Conservation (phyloP, 2,797 vertebrate species). For the Pterois miles region DNA sequence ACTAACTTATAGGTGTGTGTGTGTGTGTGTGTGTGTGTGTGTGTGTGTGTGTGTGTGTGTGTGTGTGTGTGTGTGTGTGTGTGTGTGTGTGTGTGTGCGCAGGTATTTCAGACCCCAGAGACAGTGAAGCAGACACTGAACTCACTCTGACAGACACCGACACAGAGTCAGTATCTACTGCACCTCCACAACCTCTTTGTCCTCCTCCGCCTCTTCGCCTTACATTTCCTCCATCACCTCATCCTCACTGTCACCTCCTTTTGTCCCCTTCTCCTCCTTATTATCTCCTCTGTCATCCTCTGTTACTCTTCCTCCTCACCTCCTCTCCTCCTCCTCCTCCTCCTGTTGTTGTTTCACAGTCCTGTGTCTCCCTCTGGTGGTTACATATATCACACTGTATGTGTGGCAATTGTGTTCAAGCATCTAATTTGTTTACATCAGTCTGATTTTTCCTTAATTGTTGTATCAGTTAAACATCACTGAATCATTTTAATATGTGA, state of each 20-base stretch:
- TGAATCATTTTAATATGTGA: not conserved
- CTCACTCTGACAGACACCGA: conserved; percentile 81
- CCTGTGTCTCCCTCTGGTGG: conserved; percentile 27
- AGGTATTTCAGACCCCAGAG: conserved; percentile 52
- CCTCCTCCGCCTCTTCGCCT: no score
- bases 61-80: conserved; percentile 3
- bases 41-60: not conserved
- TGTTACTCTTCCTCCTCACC: not conserved
- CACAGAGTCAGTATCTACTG: conserved; percentile 76
- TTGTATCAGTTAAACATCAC: not conserved
- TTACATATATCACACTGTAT: not conserved
- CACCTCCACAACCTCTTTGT: not conserved
- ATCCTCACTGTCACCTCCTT: not conserved
- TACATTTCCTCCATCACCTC: not conserved
- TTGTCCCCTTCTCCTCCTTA: not conserved
- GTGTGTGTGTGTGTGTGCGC: not conserved
- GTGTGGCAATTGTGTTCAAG: not conserved
- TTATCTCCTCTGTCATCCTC: not conserved
- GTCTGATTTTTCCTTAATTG: not conserved
- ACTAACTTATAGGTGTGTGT: not conserved
- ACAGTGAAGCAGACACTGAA: conserved; percentile 75
- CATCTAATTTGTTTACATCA: not conserved
- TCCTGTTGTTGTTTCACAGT: not conserved
- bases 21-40: not conserved
- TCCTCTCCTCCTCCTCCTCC: not conserved